Percentiles rank a stretch among this genome's conserved stretches.
Conservation (phyloP, 1,140 invertebrate species). For the Pogonus chalceus region DNA sequence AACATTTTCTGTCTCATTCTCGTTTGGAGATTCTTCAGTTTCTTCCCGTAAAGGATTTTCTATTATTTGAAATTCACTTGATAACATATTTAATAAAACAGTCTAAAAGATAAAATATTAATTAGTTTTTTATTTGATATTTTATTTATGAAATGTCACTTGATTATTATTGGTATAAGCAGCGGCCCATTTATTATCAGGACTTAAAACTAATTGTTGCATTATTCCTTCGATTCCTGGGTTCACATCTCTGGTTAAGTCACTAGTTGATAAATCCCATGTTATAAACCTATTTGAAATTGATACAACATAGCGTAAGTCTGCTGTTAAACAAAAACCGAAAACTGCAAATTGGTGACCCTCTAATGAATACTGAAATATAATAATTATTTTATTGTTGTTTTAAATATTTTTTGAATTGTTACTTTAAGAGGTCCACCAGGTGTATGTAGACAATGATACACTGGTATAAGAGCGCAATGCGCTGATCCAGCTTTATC, state of each 20-base stretch:
- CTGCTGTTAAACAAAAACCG: constrained; percentile 83
- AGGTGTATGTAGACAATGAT: constrained; percentile 93
- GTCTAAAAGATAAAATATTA: constrained; percentile 43
- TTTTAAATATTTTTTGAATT: neutral
- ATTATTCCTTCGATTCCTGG: constrained; percentile 92
- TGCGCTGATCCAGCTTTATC: constrained; percentile 76
- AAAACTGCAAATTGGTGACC: constrained; percentile 97
- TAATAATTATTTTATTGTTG: neutral
- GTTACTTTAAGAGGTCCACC: constrained; percentile 93
- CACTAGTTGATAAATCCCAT: constrained; percentile 91
- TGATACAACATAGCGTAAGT: constrained; percentile 88
- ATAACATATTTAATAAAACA: constrained; percentile 79
- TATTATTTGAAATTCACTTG: constrained; percentile 77
- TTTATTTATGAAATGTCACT: constrained; percentile 36
- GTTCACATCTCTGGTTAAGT: constrained; percentile 81
- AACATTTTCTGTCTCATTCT: constrained; percentile 7
- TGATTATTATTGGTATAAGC: constrained; percentile 95
- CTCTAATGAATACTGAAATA: constrained; percentile 82
- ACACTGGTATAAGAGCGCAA: constrained; percentile 82
- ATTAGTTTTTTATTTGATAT: neutral
- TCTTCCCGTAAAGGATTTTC: constrained; percentile 69
- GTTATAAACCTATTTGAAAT: constrained; percentile 96
- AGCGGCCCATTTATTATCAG: constrained; percentile 93
- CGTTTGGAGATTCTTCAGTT: constrained; percentile 45
- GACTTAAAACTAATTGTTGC: constrained; percentile 86